These are phyloP conservation scores for Otolemur crassicaudatus DNA, from an alignment of 2,797 vertebrate species.

Conservation along the genomic window DNA sequence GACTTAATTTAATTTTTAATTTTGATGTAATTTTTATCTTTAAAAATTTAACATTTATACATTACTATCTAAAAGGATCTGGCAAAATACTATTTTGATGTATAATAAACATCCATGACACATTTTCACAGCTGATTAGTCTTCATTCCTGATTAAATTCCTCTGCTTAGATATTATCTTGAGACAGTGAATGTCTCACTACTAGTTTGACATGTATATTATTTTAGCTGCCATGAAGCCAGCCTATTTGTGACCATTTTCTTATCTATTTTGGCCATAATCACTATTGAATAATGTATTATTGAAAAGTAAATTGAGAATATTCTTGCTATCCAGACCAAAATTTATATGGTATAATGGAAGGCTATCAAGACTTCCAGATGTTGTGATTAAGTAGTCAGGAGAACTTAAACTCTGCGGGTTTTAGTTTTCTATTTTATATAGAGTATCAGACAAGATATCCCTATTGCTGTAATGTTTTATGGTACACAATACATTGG, in stretches of 20 bases:
- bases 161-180: neutral
- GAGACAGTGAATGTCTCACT: slow-evolving; percentile 14
- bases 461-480: neutral
- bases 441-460: neutral
- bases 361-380: neutral
- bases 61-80: neutral
- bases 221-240: slow-evolving; percentile 41
- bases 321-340: neutral
- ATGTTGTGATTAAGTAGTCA: slow-evolving; percentile 1
- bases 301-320: slow-evolving; percentile 15
- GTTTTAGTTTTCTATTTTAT: slow-evolving; percentile 37
- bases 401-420: slow-evolving; percentile 32
- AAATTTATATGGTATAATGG: slow-evolving; percentile 14
- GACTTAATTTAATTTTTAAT: neutral
- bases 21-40: neutral
- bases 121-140: slow-evolving; percentile 8
- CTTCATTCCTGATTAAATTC: slow-evolving; percentile 52
- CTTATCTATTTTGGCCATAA: neutral
- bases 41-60: neutral
- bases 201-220: neutral
- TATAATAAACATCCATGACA: neutral
- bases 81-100: slow-evolving; percentile 29
- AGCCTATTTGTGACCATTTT: neutral
- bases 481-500: neutral
- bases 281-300: neutral